Conservation (phyloP, 35 echinoderm and acorn worm species). For the Nesometra sesokonis region DNA sequence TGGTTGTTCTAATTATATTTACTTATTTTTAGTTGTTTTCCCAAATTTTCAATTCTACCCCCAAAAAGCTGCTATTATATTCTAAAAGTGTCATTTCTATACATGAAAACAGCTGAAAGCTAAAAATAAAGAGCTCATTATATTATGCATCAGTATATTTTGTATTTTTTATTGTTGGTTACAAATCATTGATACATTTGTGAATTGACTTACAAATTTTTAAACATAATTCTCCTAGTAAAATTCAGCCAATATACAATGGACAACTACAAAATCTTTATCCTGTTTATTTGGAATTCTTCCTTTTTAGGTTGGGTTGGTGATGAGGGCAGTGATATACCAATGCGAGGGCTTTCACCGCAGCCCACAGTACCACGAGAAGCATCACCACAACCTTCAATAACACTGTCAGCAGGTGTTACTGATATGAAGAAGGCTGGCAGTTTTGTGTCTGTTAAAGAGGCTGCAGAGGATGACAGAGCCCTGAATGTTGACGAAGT, state of each 20-base stretch:
- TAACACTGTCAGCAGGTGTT: conserved; percentile 4
- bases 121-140: too few species aligned
- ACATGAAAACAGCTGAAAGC: too few species aligned
- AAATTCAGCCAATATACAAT: not conserved
- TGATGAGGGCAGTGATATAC: conserved; percentile 22
- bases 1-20: too few species aligned
- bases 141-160: too few species aligned
- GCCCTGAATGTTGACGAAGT: not conserved
- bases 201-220: too few species aligned
- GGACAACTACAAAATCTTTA: not conserved
- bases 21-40: too few species aligned
- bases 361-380: not conserved
- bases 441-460: conserved; percentile 58
- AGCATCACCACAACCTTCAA: conserved; percentile 11
- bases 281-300: not conserved
- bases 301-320: conserved; percentile 52
- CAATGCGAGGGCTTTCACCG: not conserved
- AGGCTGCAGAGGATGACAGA: conserved; percentile 24
- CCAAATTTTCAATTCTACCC: too few species aligned
- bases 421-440: conserved; percentile 9
- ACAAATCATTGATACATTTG: too few species aligned
- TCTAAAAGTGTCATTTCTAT: too few species aligned
- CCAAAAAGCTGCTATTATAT: too few species aligned
- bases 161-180: too few species aligned
- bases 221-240: not conserved